Percentiles rank a stretch among this genome's conserved stretches.
phyloP scores from a whole-genome alignment of 2,888 invertebrate genomes.

The Drosophila planitibia region DNA sequence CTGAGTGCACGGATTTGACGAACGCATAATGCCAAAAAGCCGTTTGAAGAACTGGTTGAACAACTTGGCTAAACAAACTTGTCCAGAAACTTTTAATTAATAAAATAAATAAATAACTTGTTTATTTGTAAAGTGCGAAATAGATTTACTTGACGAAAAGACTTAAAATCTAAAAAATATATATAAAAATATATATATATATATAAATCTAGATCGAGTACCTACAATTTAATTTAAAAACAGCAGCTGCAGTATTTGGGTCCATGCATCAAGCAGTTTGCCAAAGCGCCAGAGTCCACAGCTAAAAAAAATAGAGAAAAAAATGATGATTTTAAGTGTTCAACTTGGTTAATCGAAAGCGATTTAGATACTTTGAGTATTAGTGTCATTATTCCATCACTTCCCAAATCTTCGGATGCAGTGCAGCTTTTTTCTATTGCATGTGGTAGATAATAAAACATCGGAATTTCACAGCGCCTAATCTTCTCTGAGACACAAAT shows the following conservation, averaged over 20 bases:
- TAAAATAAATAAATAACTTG: neutral
- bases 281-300: neutral
- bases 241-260: neutral
- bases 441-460: neutral
- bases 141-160: neutral
- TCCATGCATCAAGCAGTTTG: neutral
- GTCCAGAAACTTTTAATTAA: neutral
- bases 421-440: neutral
- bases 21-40: neutral
- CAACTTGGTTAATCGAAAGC: neutral
- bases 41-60: neutral
- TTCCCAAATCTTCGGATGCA: neutral
- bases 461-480: neutral
- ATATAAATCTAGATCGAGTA: neutral
- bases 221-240: neutral
- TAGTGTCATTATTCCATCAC: neutral
- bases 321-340: neutral
- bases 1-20: neutral
- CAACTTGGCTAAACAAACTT: neutral
- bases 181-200: neutral
- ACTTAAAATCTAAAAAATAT: neutral
- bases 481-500: conserved; percentile 1
- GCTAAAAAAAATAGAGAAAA: neutral
- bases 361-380: neutral
- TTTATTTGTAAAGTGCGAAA: neutral